Conservation (phyloP, 1,140 invertebrate species). For the Planococcus citri region DNA sequence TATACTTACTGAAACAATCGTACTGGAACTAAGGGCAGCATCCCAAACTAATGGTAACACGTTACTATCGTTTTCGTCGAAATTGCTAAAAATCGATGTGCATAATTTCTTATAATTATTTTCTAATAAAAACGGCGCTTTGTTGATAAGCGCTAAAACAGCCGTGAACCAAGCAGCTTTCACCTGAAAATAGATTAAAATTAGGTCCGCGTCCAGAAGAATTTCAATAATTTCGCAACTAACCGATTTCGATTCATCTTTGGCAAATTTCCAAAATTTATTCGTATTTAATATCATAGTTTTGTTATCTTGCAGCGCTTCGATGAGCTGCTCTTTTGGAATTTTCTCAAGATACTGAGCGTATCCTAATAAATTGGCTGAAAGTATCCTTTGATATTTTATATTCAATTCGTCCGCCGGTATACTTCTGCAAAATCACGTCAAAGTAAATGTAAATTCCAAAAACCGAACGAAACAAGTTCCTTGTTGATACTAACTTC, state of each 20-base stretch:
- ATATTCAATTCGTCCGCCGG: conserved; percentile 52
- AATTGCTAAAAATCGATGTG: conserved; percentile 46
- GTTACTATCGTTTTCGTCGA: conserved; percentile 57
- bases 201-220: background rate
- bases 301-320: conserved; percentile 37
- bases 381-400: conserved; percentile 54
- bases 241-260: conserved; percentile 33
- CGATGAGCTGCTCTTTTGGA: conserved; percentile 37
- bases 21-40: conserved; percentile 44
- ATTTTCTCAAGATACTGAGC: conserved; percentile 46
- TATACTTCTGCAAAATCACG: background rate
- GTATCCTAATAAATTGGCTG: conserved; percentile 52
- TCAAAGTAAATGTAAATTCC: background rate
- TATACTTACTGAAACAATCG: conserved; percentile 43
- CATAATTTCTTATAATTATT: conserved; percentile 43
- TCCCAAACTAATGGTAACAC: conserved; percentile 58
- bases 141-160: conserved; percentile 47
- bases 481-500: conserved; percentile 37
- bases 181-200: conserved; percentile 32
- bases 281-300: conserved; percentile 45
- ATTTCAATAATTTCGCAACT: background rate
- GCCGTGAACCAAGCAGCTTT: conserved; percentile 51
- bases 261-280: conserved; percentile 62
- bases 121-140: conserved; percentile 35
- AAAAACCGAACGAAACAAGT: background rate